Evolutionary conservation across 2,888 invertebrate genomes (phyloP), one percentile per base, ranked within the genome.

Genomic region (Halictus ligatus): DNA sequence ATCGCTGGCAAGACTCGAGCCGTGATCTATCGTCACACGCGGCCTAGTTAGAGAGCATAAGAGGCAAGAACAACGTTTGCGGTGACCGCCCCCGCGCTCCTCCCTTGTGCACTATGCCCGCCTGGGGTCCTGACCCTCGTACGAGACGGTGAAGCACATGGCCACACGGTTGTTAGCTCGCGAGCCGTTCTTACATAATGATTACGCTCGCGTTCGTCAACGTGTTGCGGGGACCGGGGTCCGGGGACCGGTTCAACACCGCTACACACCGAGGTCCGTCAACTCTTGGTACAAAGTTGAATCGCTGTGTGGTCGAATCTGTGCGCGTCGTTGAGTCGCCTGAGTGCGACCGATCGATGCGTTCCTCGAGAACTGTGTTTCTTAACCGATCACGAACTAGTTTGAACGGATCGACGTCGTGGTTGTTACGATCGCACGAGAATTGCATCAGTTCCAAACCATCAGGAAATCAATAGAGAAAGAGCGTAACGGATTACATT

Each of bases 111-210:
- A 54, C 43, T 78, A 78, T 29, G 64, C 73, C 75, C 75, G 76
- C 21, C 18, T 54, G 75, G 72, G 80, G 78, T 88, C 80, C 82
- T 80, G 88, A 87, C 85, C 82, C 82, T 69, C 75, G 85, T 73
- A 58, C 71, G 67, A 71, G 29, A 48, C 74, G 35, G 73, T 13
- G 73, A 60, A 79, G 76, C 85, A 84, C 85, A 84, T 84, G 85
- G 85, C 85, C 85, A 50, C 35, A 35, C 79, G 80, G 80, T 72
- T 76, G 75, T 76, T 60, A 80, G 60, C 71, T 76, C 69, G 73
- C 81, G 75, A 75, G 58, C 15, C 35, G 64, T 67, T 25, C 86
- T 86, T 87, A 86, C 77, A 78, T 83, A 86, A 87, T 80, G 29
- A 81, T 80, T 75, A 78, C 81, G 71, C 43, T 78, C 72, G 58